Evolutionary conservation across 2,888 invertebrate species (phyloP).

Genomic region (Pogonocherus hispidulus): DNA sequence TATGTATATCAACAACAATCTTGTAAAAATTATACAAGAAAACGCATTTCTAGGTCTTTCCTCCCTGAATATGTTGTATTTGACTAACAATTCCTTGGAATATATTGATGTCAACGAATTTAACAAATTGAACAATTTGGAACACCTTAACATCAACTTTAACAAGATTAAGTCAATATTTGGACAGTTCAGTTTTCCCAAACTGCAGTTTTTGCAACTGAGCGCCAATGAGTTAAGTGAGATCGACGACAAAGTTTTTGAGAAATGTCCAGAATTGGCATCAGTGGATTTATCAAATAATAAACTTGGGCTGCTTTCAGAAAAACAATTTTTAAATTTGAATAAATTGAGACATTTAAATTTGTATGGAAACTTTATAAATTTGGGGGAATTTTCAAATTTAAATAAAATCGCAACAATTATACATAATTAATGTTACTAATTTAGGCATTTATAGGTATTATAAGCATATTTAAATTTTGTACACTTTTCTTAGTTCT

Average conservation of each 20-base stretch:
- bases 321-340: constrained; percentile 22
- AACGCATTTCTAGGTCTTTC: constrained; percentile 16
- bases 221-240: constrained; percentile 8
- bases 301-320: constrained; percentile 14
- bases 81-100: constrained; percentile 23
- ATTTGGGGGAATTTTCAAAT: constrained; percentile 2
- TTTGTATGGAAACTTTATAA: constrained; percentile 12
- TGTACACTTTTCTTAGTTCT: too few relatives aligned
- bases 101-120: constrained; percentile 16
- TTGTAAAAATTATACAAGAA: constrained; percentile 5
- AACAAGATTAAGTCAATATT: constrained; percentile 8
- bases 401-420: not conserved
- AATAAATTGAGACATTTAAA: constrained; percentile 18
- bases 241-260: constrained; percentile 3
- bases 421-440: constrained; percentile 26
- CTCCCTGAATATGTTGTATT: constrained; percentile 5
- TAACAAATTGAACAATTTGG: constrained; percentile 11
- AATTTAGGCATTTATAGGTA: too few relatives aligned
- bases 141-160: constrained; percentile 18
- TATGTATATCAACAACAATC: constrained; percentile 25
- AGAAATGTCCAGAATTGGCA: constrained; percentile 6
- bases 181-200: not conserved
- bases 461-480: too few relatives aligned
- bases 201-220: constrained; percentile 24
- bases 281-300: constrained; percentile 26